phyloP scores from a whole-genome alignment of 2,113 vertebrate genomes.

The Ochotona curzoniae region DNA sequence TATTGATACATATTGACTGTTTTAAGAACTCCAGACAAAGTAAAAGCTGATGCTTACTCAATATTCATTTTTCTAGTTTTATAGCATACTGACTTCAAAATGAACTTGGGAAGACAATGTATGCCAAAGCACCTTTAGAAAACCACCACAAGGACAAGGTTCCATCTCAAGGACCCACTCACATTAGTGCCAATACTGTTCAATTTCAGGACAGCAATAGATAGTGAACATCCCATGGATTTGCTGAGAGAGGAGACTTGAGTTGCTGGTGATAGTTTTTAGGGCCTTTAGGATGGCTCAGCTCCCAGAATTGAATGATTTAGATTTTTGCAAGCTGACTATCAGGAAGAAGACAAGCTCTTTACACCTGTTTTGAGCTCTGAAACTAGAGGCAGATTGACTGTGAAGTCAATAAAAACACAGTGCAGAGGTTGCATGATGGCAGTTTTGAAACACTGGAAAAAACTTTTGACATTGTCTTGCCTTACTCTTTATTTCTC shows the following conservation, averaged over 20 bases:
- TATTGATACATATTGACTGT: not conserved
- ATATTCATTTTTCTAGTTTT: constrained; percentile 35
- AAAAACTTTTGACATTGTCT: not conserved
- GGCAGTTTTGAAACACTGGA: not conserved
- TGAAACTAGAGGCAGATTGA: not conserved
- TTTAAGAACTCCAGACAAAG: constrained; percentile 4
- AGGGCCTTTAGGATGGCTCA: not conserved
- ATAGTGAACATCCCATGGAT: not conserved
- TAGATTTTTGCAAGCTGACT: not conserved
- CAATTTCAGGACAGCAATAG: constrained; percentile 19
- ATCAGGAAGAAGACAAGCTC: not conserved
- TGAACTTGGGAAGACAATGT: not conserved
- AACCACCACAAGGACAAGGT: not conserved
- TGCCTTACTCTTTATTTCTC: not conserved
- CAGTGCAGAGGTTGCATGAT: not conserved
- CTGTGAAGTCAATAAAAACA: constrained; percentile 34
- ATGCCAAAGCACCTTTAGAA: not conserved
- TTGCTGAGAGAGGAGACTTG: not conserved
- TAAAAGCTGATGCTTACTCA: not conserved
- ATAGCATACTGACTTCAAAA: constrained; percentile 38
- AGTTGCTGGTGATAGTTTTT: not conserved
- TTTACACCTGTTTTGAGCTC: not conserved
- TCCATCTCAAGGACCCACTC: not conserved
- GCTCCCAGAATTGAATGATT: not conserved
- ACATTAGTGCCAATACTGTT: not conserved